Base-by-base conservation (phyloP, 2,797 vertebrate species). In the Cichlasoma orientale region DNA sequence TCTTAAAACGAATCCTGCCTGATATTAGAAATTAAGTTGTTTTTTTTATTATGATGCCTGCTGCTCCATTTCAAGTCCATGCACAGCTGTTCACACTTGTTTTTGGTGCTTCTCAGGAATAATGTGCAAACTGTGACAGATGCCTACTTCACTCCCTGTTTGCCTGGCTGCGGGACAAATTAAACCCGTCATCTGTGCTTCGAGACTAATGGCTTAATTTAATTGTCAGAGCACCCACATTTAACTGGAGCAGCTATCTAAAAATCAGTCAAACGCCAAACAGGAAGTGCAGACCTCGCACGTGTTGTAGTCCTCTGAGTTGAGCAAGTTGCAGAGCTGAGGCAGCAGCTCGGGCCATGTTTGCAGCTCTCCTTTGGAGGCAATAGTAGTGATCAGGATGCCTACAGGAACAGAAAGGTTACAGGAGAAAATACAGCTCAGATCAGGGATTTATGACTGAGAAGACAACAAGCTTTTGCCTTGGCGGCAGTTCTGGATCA, bases 251-350 rank as follows among this genome's bases (percentile, higher is more conserved):
- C 63, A 68, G n/a, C 41, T 68, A 52, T 52, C 44, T 68, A 50
- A 68, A 50, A 68, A 66, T 68, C 5, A 68, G 25, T 50, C 63
- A 68, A 68, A 68, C 13, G 18, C 25, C 63, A 68, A 68, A 68
- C 52, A 52, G 41, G n/a, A 36, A 2, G 53, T 79, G 29, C 91
- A 80, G 36, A 98, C 98, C 97, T 98, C 97, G 21, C 97, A 98
- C 0, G 96, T 98, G 94, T 98, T 98, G 92, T 99, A 99, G 80
- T 98, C 97, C 84, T 99, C 97, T 0, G 98, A 98, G 88, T 97
- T 97, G 70, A 99, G 97, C 73, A 99, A 90, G 93, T 97, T 98
- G 92, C 97, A 99, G 77, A 99, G 96, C 94, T 98, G 97, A 4
- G 97, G 98, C 56, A 98, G 93, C 72, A 99, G 94, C 90, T 99